Evolutionary conservation across 2,888 invertebrate species (phyloP), one percentile per base, ranked within the genome.

Genomic region (Homarus gammarus): DNA sequence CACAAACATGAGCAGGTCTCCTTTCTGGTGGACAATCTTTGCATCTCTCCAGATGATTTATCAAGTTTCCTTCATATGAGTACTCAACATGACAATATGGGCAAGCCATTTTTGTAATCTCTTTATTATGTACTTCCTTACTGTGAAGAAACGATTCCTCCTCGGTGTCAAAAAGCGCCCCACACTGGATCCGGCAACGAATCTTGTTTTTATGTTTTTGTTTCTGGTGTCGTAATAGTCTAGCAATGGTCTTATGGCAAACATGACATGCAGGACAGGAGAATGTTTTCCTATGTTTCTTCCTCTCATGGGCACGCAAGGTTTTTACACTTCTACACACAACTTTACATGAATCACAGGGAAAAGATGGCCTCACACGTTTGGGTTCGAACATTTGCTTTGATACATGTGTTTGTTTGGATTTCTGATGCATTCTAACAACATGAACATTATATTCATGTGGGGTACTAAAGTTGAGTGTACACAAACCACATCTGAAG

Each of bases 11-110:
- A 22, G 64, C 49, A 36, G 85, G 85, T 56, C 64, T 85, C 40
- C 51, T 64, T 27, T 85, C 84, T 31, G 77, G 77, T 31, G 85
- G 77, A 44, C 85, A 77, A 15, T 77, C 27, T 38, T 40, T 68
- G 68, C 85, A 85, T 36, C 33, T 56, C n/a, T 85, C 68, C 18
- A 85, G 36, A 51, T 78, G 78, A 31, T 85, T 85, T n/a, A 77
- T 77, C 18, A 85, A 49, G 68, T 15, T 31, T 2, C 56, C 85
- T 12, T 77, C 22, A 44, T 61, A 64, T 6, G 44, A 31, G 33
- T 64, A 85, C 3, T 64, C 49, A n/a, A 64, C 61, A n/a, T 78
- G 12, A 85, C 85, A 85, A 49, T 78, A 49, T 36, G 77, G 77
- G 77, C 78, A 85, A 22, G 31, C 68, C 10, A 18, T 3, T 36